Conservation (phyloP, 2,888 invertebrate genomes). For the Icerya purchasi region DNA sequence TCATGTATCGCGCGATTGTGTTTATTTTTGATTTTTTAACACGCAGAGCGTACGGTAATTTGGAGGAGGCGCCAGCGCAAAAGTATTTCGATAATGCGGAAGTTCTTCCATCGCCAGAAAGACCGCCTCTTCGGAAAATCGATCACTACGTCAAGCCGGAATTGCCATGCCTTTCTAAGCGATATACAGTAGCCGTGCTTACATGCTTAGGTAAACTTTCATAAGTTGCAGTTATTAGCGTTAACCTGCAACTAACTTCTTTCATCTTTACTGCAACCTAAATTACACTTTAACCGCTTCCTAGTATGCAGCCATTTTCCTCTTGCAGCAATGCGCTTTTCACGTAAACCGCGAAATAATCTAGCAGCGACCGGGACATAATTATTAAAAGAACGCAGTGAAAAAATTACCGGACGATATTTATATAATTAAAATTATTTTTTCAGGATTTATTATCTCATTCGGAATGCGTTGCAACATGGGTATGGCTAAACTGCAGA, state of each 20-base stretch:
- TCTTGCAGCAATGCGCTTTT: background rate
- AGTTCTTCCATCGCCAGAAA: constrained; percentile 59
- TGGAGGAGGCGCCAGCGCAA: background rate
- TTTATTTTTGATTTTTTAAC: too few species aligned
- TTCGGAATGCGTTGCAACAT: constrained; percentile 98
- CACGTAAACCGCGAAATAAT: background rate
- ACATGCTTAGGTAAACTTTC: constrained; percentile 47
- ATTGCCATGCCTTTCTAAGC: constrained; percentile 63
- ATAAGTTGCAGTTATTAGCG: too few species aligned
- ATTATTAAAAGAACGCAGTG: too few species aligned
- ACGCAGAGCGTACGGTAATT: background rate
- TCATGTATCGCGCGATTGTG: too few species aligned
- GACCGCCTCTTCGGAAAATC: constrained; percentile 64
- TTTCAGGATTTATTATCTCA: constrained; percentile 62
- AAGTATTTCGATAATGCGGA: constrained; percentile 26
- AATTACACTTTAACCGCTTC: too few species aligned
- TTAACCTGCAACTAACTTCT: too few species aligned
- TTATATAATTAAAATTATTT: background rate
- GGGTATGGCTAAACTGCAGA: constrained; percentile 77
- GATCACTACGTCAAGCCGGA: constrained; percentile 73
- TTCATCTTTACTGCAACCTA: too few species aligned
- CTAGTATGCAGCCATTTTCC: too few species aligned
- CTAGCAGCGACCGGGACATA: background rate
- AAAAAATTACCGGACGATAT: too few species aligned
- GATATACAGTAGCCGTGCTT: constrained; percentile 68